These are phyloP conservation scores for Calephelis nemesis DNA, from an alignment of 1,140 invertebrate species.

Conservation along the genomic window DNA sequence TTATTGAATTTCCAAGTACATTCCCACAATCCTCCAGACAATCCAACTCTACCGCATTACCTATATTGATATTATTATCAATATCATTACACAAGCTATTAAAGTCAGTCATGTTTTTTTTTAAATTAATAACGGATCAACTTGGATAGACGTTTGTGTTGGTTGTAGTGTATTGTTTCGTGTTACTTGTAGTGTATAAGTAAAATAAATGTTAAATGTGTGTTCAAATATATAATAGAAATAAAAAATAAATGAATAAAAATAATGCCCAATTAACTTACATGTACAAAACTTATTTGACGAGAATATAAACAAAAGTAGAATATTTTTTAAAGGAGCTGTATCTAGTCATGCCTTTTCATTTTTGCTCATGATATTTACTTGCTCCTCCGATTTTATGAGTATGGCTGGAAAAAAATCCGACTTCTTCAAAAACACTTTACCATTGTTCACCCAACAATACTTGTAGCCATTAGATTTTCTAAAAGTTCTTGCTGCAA, in stretches of 20 bases:
- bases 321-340: background rate
- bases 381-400: constrained; percentile 16
- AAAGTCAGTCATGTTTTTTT: background rate
- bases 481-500: constrained; percentile 5
- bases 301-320: background rate
- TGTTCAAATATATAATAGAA: background rate
- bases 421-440: constrained; percentile 12
- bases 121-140: constrained; percentile 7
- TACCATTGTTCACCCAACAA: constrained; percentile 16
- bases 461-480: constrained; percentile 20
- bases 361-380: background rate
- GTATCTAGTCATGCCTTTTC: background rate
- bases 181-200: background rate
- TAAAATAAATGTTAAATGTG: background rate
- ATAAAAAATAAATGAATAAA: background rate
- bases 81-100: background rate
- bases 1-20: background rate
- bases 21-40: background rate
- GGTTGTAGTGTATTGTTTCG: background rate
- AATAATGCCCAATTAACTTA: background rate
- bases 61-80: constrained; percentile 1
- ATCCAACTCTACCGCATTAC: constrained; percentile 1
- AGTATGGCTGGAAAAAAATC: constrained; percentile 7
- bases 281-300: background rate
- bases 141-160: background rate